Conservation (phyloP, 2,113 vertebrate species). For the Peromyscus polionotus region DNA sequence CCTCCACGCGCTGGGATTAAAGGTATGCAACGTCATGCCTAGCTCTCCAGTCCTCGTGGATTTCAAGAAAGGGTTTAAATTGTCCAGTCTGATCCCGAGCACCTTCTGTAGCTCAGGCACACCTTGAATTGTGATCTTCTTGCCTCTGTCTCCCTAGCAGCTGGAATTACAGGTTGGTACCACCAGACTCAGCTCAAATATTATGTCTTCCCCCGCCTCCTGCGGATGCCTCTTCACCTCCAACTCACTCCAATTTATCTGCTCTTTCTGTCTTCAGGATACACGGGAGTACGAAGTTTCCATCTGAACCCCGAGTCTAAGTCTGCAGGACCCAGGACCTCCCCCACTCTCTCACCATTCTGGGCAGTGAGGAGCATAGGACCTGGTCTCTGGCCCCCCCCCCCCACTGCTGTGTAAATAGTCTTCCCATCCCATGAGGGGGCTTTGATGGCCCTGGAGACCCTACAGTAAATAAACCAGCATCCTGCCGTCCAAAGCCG, state of each 20-base stretch:
- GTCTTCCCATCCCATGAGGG: slow-evolving; percentile 55
- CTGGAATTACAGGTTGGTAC: neutral
- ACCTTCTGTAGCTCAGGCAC: neutral
- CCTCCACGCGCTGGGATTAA: neutral
- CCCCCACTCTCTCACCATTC: slow-evolving; percentile 37
- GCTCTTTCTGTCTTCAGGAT: slow-evolving; percentile 87
- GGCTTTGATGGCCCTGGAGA: slow-evolving; percentile 69
- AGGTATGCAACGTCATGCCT: neutral
- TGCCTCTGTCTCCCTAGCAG: neutral
- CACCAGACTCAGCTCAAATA: neutral
- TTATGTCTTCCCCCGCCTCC: neutral
- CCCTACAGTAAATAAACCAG: slow-evolving; percentile 81
- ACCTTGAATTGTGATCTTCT: neutral
- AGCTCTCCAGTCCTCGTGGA: neutral
- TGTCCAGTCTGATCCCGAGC: neutral
- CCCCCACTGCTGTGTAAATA: slow-evolving; percentile 79
- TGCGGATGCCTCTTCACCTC: neutral
- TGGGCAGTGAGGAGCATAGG: slow-evolving; percentile 58
- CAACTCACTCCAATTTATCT: neutral
- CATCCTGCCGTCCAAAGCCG: slow-evolving; percentile 76
- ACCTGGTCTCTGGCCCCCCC: slow-evolving; percentile 48
- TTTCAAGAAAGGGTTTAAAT: neutral
- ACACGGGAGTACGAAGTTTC: slow-evolving; percentile 96
- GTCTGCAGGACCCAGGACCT: slow-evolving; percentile 68
- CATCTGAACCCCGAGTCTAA: slow-evolving; percentile 88